Conservation (phyloP, 2,797 vertebrate species). For the Pteronotus mesoamericanus region DNA sequence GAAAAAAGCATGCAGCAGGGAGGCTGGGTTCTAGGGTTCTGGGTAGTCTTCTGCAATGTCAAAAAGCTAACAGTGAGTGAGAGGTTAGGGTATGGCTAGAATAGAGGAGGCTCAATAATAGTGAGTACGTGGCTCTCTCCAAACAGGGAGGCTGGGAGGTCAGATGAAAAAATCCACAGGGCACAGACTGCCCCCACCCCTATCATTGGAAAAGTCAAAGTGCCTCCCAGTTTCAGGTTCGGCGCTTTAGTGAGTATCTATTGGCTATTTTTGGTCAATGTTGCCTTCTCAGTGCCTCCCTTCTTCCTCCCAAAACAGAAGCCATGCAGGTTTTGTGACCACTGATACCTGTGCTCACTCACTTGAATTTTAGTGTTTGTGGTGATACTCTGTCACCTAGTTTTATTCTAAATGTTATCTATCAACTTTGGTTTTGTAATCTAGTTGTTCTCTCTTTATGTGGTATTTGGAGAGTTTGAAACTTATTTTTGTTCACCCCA, state of each 20-base stretch:
- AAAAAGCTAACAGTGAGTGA: neutral
- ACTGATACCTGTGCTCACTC: neutral
- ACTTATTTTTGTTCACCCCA: neutral
- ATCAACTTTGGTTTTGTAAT: neutral
- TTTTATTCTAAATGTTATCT: neutral
- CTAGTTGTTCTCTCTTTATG: neutral
- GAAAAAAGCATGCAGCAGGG: neutral
- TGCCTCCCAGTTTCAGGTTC: neutral
- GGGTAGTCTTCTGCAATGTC: neutral
- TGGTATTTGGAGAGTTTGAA: neutral
- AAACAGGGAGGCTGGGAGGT: no score
- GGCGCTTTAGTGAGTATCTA: neutral
- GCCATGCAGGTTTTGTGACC: no score
- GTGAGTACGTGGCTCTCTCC: neutral
- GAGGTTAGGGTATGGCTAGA: neutral
- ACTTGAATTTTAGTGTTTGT: neutral
- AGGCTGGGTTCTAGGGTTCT: neutral
- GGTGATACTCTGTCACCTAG: neutral
- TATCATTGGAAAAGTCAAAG: neutral
- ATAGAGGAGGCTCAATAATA: neutral
- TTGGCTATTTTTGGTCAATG: neutral
- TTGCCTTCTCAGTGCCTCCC: neutral
- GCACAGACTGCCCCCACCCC: fast-evolving
- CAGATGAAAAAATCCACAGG: neutral
- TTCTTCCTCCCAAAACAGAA: neutral